Evolutionary conservation across 1,140 invertebrate species (phyloP).

Genomic region (Ridgeia piscesae): DNA sequence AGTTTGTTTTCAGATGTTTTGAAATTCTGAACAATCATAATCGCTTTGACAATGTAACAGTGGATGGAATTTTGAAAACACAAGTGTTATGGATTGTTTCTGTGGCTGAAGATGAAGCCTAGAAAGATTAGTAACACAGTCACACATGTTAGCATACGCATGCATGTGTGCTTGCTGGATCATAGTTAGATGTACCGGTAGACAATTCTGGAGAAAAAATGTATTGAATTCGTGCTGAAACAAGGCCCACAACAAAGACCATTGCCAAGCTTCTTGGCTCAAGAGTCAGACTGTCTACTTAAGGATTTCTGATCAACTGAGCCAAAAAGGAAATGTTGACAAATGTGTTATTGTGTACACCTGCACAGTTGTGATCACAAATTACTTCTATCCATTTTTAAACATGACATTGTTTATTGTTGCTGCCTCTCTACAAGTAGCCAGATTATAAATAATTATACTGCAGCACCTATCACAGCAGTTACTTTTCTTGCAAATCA

Average conservation of each 20-base stretch:
- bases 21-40: no score
- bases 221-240: not conserved
- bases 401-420: not conserved
- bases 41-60: no score
- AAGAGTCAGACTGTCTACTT: not conserved
- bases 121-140: no score
- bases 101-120: no score
- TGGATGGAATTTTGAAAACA: no score
- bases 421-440: not conserved
- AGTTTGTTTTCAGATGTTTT: no score
- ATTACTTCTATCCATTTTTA: not conserved
- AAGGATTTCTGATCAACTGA: not conserved
- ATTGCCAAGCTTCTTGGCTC: not conserved
- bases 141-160: no score
- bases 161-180: no score
- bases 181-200: no score
- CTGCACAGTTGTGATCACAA: not conserved
- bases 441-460: not conserved
- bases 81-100: no score
- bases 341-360: no score
- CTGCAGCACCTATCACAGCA: no score
- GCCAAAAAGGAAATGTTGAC: not conserved
- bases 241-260: not conserved
- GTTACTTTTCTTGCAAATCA: not conserved
- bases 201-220: not conserved